Percentiles rank a stretch among this genome's conserved stretches.
phyloP scores from a whole-genome alignment of 1,140 invertebrate genomes.

The Globodera rostochiensis region DNA sequence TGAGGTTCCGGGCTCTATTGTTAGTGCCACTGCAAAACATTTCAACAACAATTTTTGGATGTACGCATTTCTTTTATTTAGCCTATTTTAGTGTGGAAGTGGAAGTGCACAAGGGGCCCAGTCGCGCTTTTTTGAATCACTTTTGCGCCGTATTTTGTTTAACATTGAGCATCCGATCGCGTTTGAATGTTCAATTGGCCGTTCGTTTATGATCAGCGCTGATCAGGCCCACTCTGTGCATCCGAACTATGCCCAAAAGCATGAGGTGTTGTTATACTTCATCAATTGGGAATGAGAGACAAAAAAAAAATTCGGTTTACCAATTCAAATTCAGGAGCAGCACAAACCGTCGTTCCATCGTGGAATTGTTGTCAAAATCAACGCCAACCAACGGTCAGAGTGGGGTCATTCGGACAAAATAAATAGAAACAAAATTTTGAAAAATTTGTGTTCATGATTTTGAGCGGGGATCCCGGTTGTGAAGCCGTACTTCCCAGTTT shows the following conservation, averaged over 20 bases:
- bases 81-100: conserved; percentile 36
- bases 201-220: conserved; percentile 67
- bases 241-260: conserved; percentile 67
- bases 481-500: no score
- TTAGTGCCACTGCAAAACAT: no score
- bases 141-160: conserved; percentile 61
- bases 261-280: conserved; percentile 51
- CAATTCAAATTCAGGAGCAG: conserved; percentile 38
- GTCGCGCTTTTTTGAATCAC: conserved; percentile 66
- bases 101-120: conserved; percentile 61
- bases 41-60: neutral
- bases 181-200: conserved; percentile 51
- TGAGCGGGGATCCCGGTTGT: no score
- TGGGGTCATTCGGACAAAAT: neutral
- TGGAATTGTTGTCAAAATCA: conserved; percentile 69
- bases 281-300: conserved; percentile 62
- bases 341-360: conserved; percentile 61
- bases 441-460: no score
- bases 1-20: no score
- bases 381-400: conserved; percentile 68
- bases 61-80: neutral
- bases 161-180: conserved; percentile 42
- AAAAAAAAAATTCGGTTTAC: no score
- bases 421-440: neutral
- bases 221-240: conserved; percentile 70